Base-by-base conservation (phyloP, 1,140 invertebrate genomes). In the Zaprionus capensis region DNA sequence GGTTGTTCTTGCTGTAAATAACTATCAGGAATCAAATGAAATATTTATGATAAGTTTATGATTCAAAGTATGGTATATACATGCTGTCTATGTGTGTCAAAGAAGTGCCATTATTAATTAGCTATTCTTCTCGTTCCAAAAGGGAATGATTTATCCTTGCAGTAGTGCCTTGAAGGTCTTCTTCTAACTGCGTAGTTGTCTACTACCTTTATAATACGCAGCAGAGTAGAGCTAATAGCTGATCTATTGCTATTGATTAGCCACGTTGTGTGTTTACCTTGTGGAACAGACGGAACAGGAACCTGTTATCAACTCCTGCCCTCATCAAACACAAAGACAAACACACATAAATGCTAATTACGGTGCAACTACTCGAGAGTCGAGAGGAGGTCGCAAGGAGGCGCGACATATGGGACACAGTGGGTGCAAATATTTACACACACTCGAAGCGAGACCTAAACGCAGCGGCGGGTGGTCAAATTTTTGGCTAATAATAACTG, bases 261-360 rank as follows among this genome's bases (percentile, higher is more conserved):
- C 20, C 22, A 12, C 26, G 41, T 46, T 62, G 44, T 38, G 20
- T 69, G 31, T 57, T 57, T 36, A 69, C 69, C 62, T 65, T 38
- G 12, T 51, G 46, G 4, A 14, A 20, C 46, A 51, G 20, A 24
- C 46, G 11, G 46, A 34, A 69, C 17, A 20, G 22, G 14, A 63
- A 41, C 44, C 83, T 70, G 61, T 69, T 78, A 80, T 87, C 85
- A 75, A 59, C 49, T 66, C 71, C 49, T n/a, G 49, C 22, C 49
- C 22, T 38, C 34, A 69, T 51, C 46, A 51, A 41, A 63, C 55
- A 17, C 65, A 53, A 78, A 88, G 59, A 72, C 68, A 88, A 87
- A 82, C 81, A 84, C 17, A 83, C 73, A 87, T 87, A 87, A 87
- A 87, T 88, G 84, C 84, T 88, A 88, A 88, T 88, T 88, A 81